Conservation (phyloP, 2,888 invertebrate species). For the Keiferia lycopersicella region DNA sequence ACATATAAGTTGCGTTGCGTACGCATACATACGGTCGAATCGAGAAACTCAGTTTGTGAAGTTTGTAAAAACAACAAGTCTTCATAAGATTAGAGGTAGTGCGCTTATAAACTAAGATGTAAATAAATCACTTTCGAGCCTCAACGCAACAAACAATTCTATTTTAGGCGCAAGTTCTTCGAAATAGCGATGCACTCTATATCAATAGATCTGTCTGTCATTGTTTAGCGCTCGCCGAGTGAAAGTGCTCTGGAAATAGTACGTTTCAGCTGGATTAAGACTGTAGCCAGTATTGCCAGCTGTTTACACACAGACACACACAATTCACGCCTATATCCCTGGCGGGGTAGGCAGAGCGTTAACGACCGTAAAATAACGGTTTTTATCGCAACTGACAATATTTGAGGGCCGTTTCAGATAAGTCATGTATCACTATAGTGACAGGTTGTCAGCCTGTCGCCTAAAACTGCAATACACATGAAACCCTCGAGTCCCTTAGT, state of each 20-base stretch:
- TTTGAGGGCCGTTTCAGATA: neutral
- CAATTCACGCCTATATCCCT: neutral
- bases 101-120: too few species aligned
- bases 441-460: too few species aligned
- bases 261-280: neutral
- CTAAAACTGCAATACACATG: too few species aligned
- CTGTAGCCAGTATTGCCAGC: neutral
- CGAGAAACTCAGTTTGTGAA: too few species aligned
- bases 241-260: constrained; percentile 9
- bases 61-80: too few species aligned
- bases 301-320: too few species aligned
- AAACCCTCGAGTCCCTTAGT: too few species aligned
- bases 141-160: neutral
- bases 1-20: too few species aligned
- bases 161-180: constrained; percentile 16
- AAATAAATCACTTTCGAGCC: too few species aligned
- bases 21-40: too few species aligned
- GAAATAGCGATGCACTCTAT: constrained; percentile 33
- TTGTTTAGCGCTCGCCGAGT: constrained; percentile 2
- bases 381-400: neutral
- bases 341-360: neutral
- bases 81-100: too few species aligned
- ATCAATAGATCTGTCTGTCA: constrained; percentile 21
- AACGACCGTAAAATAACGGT: neutral
- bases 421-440: neutral